Conservation (phyloP, 2,888 invertebrate species). For the Hemaris fuciformis region DNA sequence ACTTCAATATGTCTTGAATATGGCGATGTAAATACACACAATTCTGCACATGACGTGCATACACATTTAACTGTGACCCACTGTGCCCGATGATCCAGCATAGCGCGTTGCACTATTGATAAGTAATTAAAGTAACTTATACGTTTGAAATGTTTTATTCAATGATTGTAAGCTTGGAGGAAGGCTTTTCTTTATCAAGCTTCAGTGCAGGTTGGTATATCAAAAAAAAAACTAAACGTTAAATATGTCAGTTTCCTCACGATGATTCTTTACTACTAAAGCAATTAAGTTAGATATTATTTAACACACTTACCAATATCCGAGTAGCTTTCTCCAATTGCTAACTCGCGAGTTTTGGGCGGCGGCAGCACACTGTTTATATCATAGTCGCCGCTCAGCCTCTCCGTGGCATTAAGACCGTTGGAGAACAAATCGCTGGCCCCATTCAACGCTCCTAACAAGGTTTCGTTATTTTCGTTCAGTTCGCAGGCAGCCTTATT, state of each 20-base stretch:
- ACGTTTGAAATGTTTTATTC: too few relatives aligned
- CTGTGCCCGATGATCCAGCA: not conserved
- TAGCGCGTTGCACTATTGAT: not conserved
- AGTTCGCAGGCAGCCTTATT: conserved; percentile 72
- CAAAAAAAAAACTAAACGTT: too few relatives aligned
- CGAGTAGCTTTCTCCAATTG: conserved; percentile 78
- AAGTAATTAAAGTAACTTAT: not conserved
- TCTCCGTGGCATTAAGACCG: conserved; percentile 59
- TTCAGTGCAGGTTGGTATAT: too few relatives aligned
- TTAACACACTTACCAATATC: conserved; percentile 67
- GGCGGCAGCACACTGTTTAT: conserved; percentile 75
- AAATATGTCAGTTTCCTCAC: too few relatives aligned
- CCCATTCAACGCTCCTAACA: conserved; percentile 67
- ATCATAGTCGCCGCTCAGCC: conserved; percentile 76
- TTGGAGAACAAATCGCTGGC: conserved; percentile 71
- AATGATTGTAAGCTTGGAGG: too few relatives aligned
- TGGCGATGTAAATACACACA: not conserved
- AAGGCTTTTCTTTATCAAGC: too few relatives aligned
- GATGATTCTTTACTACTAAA: too few relatives aligned
- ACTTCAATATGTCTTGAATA: too few relatives aligned
- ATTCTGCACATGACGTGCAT: not conserved
- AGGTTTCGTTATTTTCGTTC: conserved; percentile 65
- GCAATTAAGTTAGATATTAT: too few relatives aligned
- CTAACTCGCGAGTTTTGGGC: conserved; percentile 74
- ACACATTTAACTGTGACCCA: not conserved